A percentile compares a stretch with the other conserved stretches of the same genome.
phyloP scores from a whole-genome alignment of 2,113 vertebrate genomes.

The Pelodiscus sinensis region DNA sequence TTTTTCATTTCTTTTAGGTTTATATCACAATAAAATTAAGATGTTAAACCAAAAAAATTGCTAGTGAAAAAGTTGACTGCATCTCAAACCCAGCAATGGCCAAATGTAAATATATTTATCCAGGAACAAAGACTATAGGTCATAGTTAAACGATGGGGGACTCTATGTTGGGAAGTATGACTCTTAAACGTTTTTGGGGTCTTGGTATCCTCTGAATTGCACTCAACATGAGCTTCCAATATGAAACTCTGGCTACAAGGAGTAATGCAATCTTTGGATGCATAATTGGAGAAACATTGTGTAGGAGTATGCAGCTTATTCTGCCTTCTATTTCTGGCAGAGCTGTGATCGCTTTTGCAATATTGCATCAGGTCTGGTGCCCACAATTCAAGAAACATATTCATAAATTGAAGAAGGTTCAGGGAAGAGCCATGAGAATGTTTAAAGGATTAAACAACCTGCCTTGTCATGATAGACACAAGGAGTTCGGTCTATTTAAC shows the following conservation, averaged over 20 bases:
- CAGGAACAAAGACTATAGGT: neutral
- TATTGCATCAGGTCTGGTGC: neutral
- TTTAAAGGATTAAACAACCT: neutral
- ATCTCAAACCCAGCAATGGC: neutral
- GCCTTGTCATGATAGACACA: neutral
- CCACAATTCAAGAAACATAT: neutral
- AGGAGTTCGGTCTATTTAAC: neutral
- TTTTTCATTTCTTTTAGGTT: neutral
- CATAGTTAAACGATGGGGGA: neutral
- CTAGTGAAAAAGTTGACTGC: neutral
- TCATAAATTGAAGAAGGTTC: neutral
- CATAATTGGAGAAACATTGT: neutral
- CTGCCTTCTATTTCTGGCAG: neutral
- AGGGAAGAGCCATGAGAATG: neutral
- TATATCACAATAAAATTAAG: neutral
- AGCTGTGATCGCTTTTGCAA: neutral
- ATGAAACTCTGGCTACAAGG: neutral
- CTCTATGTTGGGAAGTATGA: neutral
- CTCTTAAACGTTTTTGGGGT: neutral
- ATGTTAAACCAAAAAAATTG: neutral
- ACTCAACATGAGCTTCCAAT: neutral
- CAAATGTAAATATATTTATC: neutral
- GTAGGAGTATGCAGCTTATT: neutral
- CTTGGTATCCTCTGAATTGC: neutral
- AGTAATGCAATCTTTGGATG: neutral